Evolutionary conservation across 2,113 vertebrate genomes (phyloP), one percentile per base, ranked within the genome.

Genomic region (Empidonax traillii): DNA sequence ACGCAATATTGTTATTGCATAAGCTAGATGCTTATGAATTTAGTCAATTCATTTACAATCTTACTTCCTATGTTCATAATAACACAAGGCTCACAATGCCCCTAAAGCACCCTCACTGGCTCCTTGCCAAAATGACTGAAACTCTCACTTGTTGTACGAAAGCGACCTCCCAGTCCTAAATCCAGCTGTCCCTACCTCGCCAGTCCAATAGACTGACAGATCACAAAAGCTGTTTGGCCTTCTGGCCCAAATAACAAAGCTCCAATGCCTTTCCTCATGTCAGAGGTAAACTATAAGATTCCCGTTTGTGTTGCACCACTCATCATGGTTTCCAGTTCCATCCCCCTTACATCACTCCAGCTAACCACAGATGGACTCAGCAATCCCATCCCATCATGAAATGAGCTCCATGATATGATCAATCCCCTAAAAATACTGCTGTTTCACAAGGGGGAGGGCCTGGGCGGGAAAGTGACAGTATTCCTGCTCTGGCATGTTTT

Each of bases 1-100:
- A 90, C 43, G 72, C 79, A 84, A 84, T 84, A 77, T 71, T 28
- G 65, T 43, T 49, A 84, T 84, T 90, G 65, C 88, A 90, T 90
- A 90, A 90, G 79, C 72, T 24, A 11, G 77, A 84, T 24, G 65
- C 80, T 63, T 71, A 71, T 77, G 65, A 30, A 84, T 84, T 63
- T 23, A 33, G 27, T 44, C 43, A 68, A 43, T 75, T 87, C 7
- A n/a, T 62, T 89, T 85, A 20, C 35, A 67, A 8, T 58, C 82
- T 82, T 41, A 49, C 28, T 78, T 75, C 55, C 39, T 43, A 7
- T 3, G 13, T 55, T 89, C 23, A 6, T 7, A 39, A 44, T 22
- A 37, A 69, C 16, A 10, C 1, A 37, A 43, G 33, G 39, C 56
- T 23, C 43, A 79, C 23, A 35, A 27, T 23, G 15, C 4, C 19